Base-by-base conservation (phyloP, 2,797 vertebrate genomes). In the Brachyalestes nurse region DNA sequence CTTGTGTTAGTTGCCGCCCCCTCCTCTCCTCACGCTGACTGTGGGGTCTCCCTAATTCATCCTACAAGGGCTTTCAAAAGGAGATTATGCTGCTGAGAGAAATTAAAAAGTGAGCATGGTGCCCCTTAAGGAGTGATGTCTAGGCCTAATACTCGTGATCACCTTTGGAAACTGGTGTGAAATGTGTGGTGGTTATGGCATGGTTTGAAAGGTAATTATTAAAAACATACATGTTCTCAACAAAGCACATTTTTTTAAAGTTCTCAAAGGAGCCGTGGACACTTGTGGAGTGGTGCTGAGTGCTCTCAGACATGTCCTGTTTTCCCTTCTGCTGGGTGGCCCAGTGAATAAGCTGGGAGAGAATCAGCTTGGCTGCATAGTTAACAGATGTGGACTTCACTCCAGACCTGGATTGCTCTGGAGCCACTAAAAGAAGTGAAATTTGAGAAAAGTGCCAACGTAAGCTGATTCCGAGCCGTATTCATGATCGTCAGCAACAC, bases 61-160 rank as follows among this genome's bases (percentile, higher is more conserved):
- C 90, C 91, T 90, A 91, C 92, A 93, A 94, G 93, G 90, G 89
- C 82, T 92, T 92, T 93, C 89, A 89, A 92, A 93, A 90, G 88
- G 89, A 91, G 91, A 92, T 94, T 94, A 93, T 91, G 83, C 86
- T 47, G 72, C 88, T 91, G 90, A 92, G 92, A 90, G 89, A 92
- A 91, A 91, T 92, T 90, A 92, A 92, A 92, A 87, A 87, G 89
- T 87, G 89, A 91, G 90, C 90, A 90, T 78, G 85, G 88, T 84
- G 60, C 82, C 92, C 88, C 90, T 91, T 85, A 84, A 92, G 89
- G 90, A 90, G 81, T 90, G 86, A 88, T 89, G 90, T 92, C 91
- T 47, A 12, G 34, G 34, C 34, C 34, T 92, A 91, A 93, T 90
- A 88, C 90, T 92, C 87, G 86, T 82, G 90, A 91, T 86, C 70